Conservation (phyloP, 2,797 vertebrate species). For the Hippopotamyrus pictus region DNA sequence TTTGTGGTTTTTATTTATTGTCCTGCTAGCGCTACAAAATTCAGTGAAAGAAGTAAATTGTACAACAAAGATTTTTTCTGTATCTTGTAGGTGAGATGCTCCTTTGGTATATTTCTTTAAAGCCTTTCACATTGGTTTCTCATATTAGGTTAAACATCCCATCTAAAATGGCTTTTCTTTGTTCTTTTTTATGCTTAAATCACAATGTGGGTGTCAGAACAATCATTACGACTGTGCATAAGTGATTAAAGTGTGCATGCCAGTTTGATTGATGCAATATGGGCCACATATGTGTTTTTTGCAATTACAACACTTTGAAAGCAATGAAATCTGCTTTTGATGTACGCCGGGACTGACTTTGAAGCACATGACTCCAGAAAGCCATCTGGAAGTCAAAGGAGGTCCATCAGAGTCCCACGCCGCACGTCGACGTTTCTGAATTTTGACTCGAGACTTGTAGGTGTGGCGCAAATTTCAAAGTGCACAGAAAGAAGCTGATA, state of each 20-base stretch:
- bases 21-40: background rate
- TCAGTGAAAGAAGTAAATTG: background rate
- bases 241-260: slow-evolving; percentile 52
- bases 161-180: slow-evolving; percentile 1
- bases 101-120: background rate
- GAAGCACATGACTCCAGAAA: slow-evolving; percentile 37
- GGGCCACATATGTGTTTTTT: slow-evolving; percentile 50
- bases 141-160: background rate
- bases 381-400: slow-evolving; percentile 48
- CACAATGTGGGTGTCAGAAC: slow-evolving; percentile 45
- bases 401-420: background rate
- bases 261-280: slow-evolving; percentile 49
- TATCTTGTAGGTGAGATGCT: background rate
- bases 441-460: background rate
- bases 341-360: slow-evolving; percentile 46
- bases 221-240: slow-evolving; percentile 29
- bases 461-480: background rate
- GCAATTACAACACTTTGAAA: slow-evolving; percentile 62
- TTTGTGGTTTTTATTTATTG: background rate
- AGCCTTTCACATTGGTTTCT: background rate
- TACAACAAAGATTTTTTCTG: background rate
- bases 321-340: slow-evolving; percentile 56
- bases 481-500: background rate
- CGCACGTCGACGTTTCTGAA: background rate
- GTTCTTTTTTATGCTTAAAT: slow-evolving; percentile 16